A percentile compares a stretch with the other conserved stretches of the same genome.
These are phyloP conservation scores for Microvelia longipes DNA, from an alignment of 1,140 invertebrate species.

Conservation along the genomic window DNA sequence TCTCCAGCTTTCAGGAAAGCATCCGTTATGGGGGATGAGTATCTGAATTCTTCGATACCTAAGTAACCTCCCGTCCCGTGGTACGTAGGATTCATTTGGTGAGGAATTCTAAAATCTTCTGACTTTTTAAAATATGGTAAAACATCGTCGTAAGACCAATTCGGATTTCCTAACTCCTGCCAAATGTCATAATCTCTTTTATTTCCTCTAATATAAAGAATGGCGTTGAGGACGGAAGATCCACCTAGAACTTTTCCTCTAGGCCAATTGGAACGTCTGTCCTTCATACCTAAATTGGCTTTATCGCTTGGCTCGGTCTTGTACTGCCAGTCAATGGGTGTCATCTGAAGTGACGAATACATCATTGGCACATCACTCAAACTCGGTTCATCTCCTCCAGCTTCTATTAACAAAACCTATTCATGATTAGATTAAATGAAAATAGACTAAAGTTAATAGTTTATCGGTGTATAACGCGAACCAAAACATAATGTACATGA, in stretches of 20 bases:
- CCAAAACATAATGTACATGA: background rate
- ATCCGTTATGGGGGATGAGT: slow-evolving; percentile 41
- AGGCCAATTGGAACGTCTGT: slow-evolving; percentile 37
- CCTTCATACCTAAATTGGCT: slow-evolving; percentile 30
- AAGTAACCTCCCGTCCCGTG: slow-evolving; percentile 52
- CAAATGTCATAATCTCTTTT: slow-evolving; percentile 69
- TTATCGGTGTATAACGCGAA: background rate
- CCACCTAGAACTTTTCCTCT: slow-evolving; percentile 55
- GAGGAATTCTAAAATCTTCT: slow-evolving; percentile 49
- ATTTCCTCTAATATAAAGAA: slow-evolving; percentile 79
- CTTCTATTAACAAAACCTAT: slow-evolving; percentile 59
- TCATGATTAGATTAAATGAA: background rate
- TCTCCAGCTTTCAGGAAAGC: slow-evolving; percentile 49
- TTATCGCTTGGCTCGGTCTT: slow-evolving; percentile 42
- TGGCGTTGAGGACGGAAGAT: slow-evolving; percentile 67
- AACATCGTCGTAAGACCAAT: slow-evolving; percentile 60
- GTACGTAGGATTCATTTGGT: slow-evolving; percentile 39
- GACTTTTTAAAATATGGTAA: slow-evolving; percentile 67
- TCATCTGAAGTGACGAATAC: slow-evolving; percentile 51
- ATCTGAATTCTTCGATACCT: slow-evolving; percentile 44
- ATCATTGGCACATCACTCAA: slow-evolving; percentile 56
- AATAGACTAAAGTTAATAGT: slow-evolving; percentile 1
- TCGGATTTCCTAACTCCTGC: slow-evolving; percentile 50
- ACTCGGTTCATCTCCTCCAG: slow-evolving; percentile 56
- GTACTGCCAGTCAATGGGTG: slow-evolving; percentile 63